phyloP scores from a whole-genome alignment of 2,113 vertebrate genomes.

The Chitala chitala region DNA sequence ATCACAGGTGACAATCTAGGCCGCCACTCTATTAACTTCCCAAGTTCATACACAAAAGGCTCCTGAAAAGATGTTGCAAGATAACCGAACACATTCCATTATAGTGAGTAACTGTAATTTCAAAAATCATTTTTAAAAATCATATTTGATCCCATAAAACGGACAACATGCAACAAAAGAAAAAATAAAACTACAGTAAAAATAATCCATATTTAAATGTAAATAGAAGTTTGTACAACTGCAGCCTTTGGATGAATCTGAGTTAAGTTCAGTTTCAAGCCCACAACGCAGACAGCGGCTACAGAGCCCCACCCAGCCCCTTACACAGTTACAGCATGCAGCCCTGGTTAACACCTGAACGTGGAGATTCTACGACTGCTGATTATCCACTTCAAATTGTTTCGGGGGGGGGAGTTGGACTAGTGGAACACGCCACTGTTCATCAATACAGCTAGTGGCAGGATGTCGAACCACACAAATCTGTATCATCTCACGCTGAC shows the following conservation, averaged over 20 bases:
- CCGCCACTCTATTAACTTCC: no score
- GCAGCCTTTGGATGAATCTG: background rate
- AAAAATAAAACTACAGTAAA: no score
- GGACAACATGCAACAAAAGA: no score
- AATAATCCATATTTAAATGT: no score
- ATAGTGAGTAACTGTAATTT: no score
- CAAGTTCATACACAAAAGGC: no score
- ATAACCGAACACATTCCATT: no score
- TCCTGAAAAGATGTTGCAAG: no score
- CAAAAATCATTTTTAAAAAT: no score
- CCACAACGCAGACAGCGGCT: background rate
- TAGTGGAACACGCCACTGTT: background rate
- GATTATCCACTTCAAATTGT: background rate
- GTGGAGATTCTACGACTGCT: background rate
- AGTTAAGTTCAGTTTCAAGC: background rate
- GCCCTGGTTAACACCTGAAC: background rate
- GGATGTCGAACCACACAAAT: background rate
- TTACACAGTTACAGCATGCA: background rate
- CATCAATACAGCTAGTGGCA: background rate
- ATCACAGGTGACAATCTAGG: no score
- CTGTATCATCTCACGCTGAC: background rate
- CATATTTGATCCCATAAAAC: no score
- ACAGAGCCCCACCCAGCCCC: slow-evolving; percentile 16
- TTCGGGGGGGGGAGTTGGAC: background rate
- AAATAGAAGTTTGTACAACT: no score